A percentile compares a stretch with the other conserved stretches of the same genome.
These are phyloP conservation scores for Echeneis naucrates DNA, from an alignment of 2,797 vertebrate genomes.

Conservation along the genomic window DNA sequence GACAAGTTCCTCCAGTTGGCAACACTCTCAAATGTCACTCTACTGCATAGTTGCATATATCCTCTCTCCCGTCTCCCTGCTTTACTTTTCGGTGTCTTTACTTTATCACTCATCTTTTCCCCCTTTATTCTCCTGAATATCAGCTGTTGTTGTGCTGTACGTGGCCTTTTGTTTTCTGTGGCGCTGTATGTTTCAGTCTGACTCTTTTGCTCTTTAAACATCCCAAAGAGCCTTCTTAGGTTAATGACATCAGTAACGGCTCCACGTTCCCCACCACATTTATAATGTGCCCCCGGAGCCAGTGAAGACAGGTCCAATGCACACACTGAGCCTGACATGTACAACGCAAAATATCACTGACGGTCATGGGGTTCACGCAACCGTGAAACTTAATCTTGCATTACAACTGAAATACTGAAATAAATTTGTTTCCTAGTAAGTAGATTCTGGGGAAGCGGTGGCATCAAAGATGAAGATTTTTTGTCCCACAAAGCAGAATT, in stretches of 20 bases:
- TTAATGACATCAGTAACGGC: constrained; percentile 42
- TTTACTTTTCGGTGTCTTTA: constrained; percentile 14
- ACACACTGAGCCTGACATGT: constrained; percentile 23
- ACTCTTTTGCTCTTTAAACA: constrained; percentile 31
- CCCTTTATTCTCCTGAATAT: constrained; percentile 6
- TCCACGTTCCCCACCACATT: constrained; percentile 37
- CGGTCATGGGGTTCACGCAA: constrained; percentile 35
- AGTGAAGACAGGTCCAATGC: constrained; percentile 55
- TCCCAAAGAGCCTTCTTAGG: constrained; percentile 50
- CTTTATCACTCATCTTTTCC: constrained; percentile 7
- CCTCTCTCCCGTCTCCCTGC: constrained; percentile 29
- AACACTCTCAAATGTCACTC: constrained; percentile 75
- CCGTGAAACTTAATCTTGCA: constrained; percentile 31
- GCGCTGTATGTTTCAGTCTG: neutral
- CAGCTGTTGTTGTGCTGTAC: too few relatives aligned
- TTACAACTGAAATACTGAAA: constrained; percentile 18
- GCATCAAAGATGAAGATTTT: neutral
- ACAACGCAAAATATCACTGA: constrained; percentile 19
- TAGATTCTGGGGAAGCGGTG: constrained; percentile 1
- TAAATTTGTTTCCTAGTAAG: constrained; percentile 22
- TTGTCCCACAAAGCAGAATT: constrained; percentile 10
- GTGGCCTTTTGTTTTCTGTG: neutral
- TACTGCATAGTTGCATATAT: constrained; percentile 45
- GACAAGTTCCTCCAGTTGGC: constrained; percentile 73
- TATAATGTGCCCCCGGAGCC: constrained; percentile 51